Percentiles rank a stretch among this genome's conserved stretches.
These are phyloP conservation scores for Okapia johnstoni DNA, from an alignment of 2,113 vertebrate species.

Conservation along the genomic window DNA sequence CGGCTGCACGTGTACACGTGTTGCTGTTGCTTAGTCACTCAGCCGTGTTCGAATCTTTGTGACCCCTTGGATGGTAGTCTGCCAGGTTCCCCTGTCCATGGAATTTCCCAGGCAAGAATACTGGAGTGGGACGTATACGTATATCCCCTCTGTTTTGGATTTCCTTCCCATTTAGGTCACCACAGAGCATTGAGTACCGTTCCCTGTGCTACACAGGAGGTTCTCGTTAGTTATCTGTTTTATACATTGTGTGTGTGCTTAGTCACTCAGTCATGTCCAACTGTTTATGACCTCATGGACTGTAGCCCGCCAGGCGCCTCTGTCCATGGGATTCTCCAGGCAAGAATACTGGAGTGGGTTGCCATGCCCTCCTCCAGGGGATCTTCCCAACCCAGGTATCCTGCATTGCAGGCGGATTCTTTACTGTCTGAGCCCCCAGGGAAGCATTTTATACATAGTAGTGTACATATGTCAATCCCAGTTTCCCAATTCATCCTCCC, in stretches of 20 bases:
- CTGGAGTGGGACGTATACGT: fast-evolving
- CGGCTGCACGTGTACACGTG: fast-evolving
- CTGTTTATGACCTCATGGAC: not conserved
- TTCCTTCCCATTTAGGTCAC: not conserved
- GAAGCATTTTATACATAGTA: not conserved
- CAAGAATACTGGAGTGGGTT: not conserved
- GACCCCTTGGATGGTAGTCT: not conserved
- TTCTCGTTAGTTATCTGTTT: not conserved
- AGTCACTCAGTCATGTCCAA: not conserved
- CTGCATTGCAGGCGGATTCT: not conserved
- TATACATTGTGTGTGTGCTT: not conserved
- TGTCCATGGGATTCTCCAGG: not conserved
- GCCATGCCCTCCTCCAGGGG: not conserved
- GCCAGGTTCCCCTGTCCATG: not conserved
- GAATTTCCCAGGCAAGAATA: not conserved
- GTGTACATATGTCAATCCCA: not conserved
- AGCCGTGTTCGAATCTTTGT: not conserved
- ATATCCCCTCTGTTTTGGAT: not conserved
- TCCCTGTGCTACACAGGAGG: not conserved
- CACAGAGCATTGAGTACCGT: not conserved
- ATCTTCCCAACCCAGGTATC: not conserved
- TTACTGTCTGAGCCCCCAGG: not conserved
- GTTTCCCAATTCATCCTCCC: not conserved
- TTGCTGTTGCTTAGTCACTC: not conserved
- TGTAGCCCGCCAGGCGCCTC: not conserved